Percentiles rank a stretch among this genome's conserved stretches.
Conservation (phyloP, 2,888 invertebrate genomes). For the Nudaria mundana region DNA sequence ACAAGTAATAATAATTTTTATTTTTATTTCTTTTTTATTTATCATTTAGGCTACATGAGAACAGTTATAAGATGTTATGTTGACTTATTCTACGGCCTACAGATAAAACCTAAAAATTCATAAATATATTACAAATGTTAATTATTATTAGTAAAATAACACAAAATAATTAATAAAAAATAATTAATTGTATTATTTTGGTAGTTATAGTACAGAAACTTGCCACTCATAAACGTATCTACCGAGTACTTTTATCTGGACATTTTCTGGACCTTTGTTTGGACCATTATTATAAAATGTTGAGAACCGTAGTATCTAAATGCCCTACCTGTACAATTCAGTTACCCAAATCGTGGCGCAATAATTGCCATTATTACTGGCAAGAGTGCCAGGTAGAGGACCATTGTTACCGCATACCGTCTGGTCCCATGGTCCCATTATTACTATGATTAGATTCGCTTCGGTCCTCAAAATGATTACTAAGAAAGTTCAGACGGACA, state of each 20-base stretch:
- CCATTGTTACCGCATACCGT: slow-evolving; percentile 14
- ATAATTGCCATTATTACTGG: slow-evolving; percentile 71
- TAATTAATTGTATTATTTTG: too few relatives aligned
- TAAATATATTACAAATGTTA: too few relatives aligned
- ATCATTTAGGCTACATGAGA: background rate
- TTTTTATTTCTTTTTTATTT: too few relatives aligned
- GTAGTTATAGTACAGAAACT: too few relatives aligned
- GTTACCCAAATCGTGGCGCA: slow-evolving; percentile 61
- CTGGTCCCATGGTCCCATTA: slow-evolving; percentile 6
- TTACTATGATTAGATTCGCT: slow-evolving; percentile 22
- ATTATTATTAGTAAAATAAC: too few relatives aligned
- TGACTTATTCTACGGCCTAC: background rate
- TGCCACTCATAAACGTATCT: too few relatives aligned
- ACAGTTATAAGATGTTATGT: too few relatives aligned
- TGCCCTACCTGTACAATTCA: slow-evolving; percentile 55
- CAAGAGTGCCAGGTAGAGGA: slow-evolving; percentile 46
- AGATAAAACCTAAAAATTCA: background rate
- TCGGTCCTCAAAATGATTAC: slow-evolving; percentile 9
- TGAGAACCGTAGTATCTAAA: slow-evolving; percentile 43
- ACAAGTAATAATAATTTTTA: too few relatives aligned
- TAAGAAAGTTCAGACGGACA: slow-evolving; percentile 8
- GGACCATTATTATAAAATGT: slow-evolving; percentile 22
- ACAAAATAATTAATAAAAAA: too few relatives aligned
- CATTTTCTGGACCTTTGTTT: too few relatives aligned
- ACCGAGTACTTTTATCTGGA: too few relatives aligned